A percentile compares a stretch with the other conserved stretches of the same genome.
phyloP scores from a whole-genome alignment of 1,140 invertebrate genomes.

The Drosophila suzukii region DNA sequence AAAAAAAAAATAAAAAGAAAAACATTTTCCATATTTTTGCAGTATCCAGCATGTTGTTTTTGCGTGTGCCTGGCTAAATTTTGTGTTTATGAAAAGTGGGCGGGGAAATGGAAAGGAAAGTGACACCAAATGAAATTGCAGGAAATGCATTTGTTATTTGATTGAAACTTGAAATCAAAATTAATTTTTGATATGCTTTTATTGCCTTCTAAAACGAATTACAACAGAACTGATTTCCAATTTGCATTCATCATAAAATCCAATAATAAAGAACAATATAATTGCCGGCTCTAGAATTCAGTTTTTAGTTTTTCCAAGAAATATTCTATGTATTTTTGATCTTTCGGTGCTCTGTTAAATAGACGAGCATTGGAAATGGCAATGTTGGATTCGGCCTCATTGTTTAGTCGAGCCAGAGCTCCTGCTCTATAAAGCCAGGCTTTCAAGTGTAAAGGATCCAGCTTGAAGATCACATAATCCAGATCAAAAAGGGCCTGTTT shows the following conservation, averaged over 20 bases:
- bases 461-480: conserved; percentile 28
- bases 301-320: conserved; percentile 45
- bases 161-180: conserved; percentile 19
- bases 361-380: conserved; percentile 27
- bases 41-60: conserved; percentile 24
- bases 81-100: conserved; percentile 50
- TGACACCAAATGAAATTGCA: conserved; percentile 45
- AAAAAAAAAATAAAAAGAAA: conserved; percentile 6
- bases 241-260: not conserved
- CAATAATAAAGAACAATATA: not conserved
- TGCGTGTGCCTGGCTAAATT: conserved; percentile 20
- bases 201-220: not conserved
- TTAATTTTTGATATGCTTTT: conserved; percentile 14
- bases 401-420: conserved; percentile 41
- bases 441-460: conserved; percentile 20
- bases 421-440: conserved; percentile 58
- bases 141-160: conserved; percentile 37
- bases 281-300: conserved; percentile 24
- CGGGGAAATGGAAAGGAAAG: conserved; percentile 15
- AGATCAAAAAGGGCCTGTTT: conserved; percentile 46
- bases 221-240: conserved; percentile 8
- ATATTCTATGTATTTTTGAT: conserved; percentile 26
- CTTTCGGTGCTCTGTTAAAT: conserved; percentile 24
- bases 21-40: conserved; percentile 39
- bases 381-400: conserved; percentile 36